Percentiles rank a stretch among this genome's conserved stretches.
These are phyloP conservation scores for Cactoblastis cactorum DNA, from an alignment of 2,888 invertebrate genomes.

Conservation along the genomic window DNA sequence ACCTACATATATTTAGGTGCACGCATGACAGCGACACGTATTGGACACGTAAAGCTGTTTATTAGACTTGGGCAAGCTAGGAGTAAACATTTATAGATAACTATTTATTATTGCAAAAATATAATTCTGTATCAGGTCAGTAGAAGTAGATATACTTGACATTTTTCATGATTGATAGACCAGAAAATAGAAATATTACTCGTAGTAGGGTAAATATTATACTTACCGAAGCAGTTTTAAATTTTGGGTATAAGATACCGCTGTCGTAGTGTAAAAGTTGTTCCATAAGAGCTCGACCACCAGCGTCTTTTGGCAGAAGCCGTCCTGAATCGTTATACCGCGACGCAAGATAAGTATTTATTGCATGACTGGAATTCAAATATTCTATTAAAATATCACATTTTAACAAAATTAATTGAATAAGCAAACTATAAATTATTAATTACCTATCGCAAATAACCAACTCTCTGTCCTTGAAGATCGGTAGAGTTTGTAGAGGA, in stretches of 20 bases:
- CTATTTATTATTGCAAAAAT: too few relatives aligned
- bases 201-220: neutral
- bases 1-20: too few relatives aligned
- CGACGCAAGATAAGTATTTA: constrained; percentile 46
- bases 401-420: too few relatives aligned
- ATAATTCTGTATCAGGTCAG: too few relatives aligned
- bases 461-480: constrained; percentile 80
- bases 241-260: constrained; percentile 49
- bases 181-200: neutral
- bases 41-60: too few relatives aligned
- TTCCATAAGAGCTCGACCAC: constrained; percentile 44
- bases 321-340: constrained; percentile 37
- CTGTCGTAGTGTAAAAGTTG: constrained; percentile 50
- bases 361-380: constrained; percentile 46
- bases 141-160: too few relatives aligned
- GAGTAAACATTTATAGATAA: too few relatives aligned
- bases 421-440: too few relatives aligned
- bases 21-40: too few relatives aligned
- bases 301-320: constrained; percentile 45
- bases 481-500: constrained; percentile 82
- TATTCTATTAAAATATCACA: neutral
- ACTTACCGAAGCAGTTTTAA: constrained; percentile 48
- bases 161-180: too few relatives aligned
- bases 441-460: constrained; percentile 80
- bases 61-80: too few relatives aligned